phyloP scores from a whole-genome alignment of 2,113 vertebrate genomes.

The Mionectes macconnelli region DNA sequence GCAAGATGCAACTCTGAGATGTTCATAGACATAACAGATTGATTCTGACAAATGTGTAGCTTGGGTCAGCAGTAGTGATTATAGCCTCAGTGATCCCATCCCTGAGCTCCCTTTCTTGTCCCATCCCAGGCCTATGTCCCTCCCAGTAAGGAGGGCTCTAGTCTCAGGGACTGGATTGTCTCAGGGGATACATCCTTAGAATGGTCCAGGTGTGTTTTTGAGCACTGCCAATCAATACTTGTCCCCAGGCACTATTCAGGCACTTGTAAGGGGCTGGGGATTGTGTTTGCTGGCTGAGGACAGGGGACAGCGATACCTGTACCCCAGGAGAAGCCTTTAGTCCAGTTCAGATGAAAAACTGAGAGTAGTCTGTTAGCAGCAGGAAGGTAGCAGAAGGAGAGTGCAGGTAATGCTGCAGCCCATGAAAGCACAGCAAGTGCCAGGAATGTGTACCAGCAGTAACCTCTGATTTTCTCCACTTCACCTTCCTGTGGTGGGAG shows the following conservation, averaged over 20 bases:
- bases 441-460: not conserved
- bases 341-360: not conserved
- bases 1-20: not conserved
- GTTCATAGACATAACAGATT: not conserved
- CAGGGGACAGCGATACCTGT: not conserved
- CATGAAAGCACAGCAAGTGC: not conserved
- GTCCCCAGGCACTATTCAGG: not conserved
- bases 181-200: not conserved
- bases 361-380: not conserved
- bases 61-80: not conserved
- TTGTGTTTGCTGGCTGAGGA: not conserved
- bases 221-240: not conserved
- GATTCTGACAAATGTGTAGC: not conserved
- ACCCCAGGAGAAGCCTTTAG: not conserved
- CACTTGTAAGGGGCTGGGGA: rapidly evolving
- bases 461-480: not conserved
- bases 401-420: not conserved
- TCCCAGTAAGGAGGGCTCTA: not conserved
- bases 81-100: not conserved
- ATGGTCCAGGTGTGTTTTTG: not conserved
- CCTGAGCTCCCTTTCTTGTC: not conserved
- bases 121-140: not conserved
- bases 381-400: not conserved
- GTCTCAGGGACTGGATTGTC: not conserved
- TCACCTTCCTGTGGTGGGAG: not conserved